These are phyloP conservation scores for Arremon brunneinucha DNA, from an alignment of 2,797 vertebrate species.

Conservation along the genomic window DNA sequence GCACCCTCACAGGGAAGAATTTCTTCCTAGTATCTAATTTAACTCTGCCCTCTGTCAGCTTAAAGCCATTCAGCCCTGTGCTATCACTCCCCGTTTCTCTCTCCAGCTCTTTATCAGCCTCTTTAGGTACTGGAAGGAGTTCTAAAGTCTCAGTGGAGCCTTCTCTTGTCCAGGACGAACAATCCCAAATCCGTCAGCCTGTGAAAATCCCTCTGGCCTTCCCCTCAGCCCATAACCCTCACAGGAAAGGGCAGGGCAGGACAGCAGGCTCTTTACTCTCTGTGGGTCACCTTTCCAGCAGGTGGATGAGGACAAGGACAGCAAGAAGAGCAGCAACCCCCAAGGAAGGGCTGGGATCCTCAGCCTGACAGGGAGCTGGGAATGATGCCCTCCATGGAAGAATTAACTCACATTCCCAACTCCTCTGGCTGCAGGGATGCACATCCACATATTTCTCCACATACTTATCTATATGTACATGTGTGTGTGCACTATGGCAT, in stretches of 20 bases:
- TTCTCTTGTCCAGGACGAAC: not conserved
- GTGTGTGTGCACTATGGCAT: not conserved
- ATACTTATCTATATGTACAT: not conserved
- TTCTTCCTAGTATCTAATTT: not conserved
- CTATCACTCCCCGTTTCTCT: not conserved
- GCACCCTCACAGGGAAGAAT: not conserved
- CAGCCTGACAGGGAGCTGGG: accelerated
- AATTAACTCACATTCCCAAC: not conserved
- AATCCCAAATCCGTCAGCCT: not conserved
- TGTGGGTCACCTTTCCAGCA: not conserved
- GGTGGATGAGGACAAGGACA: not conserved
- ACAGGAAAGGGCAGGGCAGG: not conserved
- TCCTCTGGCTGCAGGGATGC: not conserved
- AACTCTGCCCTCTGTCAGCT: not conserved
- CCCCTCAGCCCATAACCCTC: not conserved
- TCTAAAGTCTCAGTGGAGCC: not conserved
- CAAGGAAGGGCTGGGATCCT: not conserved
- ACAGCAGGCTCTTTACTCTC: not conserved
- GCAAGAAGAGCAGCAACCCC: not conserved
- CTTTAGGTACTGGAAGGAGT: not conserved
- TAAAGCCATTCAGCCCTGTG: not conserved
- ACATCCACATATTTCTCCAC: not conserved
- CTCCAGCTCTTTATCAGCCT: not conserved
- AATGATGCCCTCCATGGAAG: accelerated
- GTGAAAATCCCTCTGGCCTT: not conserved